Evolutionary conservation across 2,797 vertebrate species (phyloP), one percentile per base, ranked within the genome.

Genomic region (Muraenolepis orangiensis): DNA sequence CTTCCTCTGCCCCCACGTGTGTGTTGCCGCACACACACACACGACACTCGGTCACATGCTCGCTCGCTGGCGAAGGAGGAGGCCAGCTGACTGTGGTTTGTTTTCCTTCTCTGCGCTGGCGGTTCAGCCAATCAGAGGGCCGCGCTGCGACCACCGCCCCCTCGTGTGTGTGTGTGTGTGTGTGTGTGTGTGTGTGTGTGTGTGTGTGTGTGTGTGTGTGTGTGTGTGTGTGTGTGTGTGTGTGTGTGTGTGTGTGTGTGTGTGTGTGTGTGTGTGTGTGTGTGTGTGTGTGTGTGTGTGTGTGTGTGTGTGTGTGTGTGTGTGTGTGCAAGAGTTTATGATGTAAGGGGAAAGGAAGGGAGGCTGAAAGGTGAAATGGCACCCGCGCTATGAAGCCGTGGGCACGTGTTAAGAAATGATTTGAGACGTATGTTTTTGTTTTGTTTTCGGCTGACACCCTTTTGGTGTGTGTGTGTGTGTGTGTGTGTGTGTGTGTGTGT

Each of bases 21-120:
- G 36, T 38, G 20, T 57, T 57, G 51, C 28, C 64, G 13, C 64
- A 30, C 64, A 26, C 26, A 26, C 64, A 28, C 72, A 72, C 74
- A 81, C 28, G 16, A 69, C 80, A 77, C 74, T 74, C 80, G 38
- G 77, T 88, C 87, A 88, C 86, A 77, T 81, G 82, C 83, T 85
- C 16, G 16, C 82, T 78, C 16, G 16, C 82, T 78, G 64, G 74
- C 73, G 83, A 80, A 84, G 66, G 79, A 88, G 68, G 79, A 88
- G 76, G 78, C 86, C 91, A 92, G 90, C 89, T 90, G 89, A 91
- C 88, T 87, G 78, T 71, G 82, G 85, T 89, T 90, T 91, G 90
- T 91, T 91, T 90, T 91, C 77, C 71, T 87, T 89, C 83, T 74
- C 81, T 72, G 74, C 0, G 67, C 84, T 76, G 36, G 3, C 10